phyloP scores from a whole-genome alignment of 1,140 invertebrate species.

The Dufourea novaeangliae region DNA sequence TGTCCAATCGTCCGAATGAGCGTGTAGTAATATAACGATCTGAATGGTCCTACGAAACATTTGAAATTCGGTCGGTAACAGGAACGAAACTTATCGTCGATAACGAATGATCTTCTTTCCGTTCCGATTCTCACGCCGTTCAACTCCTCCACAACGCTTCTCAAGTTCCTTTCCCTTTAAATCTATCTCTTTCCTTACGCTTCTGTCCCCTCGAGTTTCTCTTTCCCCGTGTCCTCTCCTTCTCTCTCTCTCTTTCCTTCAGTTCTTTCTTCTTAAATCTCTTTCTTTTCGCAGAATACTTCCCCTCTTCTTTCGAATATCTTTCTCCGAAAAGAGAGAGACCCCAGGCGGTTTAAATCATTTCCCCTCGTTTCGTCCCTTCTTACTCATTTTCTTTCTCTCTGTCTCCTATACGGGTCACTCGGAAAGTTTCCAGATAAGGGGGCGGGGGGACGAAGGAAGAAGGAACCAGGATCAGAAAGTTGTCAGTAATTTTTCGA shows the following conservation, averaged over 20 bases:
- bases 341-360: background rate
- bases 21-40: background rate
- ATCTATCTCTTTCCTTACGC: background rate
- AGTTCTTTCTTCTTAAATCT: background rate
- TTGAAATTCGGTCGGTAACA: conserved; percentile 3
- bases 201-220: too few relatives aligned
- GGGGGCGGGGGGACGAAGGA: too few relatives aligned
- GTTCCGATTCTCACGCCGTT: background rate
- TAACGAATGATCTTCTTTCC: background rate
- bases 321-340: background rate
- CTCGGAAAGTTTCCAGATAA: conserved; percentile 2
- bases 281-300: background rate
- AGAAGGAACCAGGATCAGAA: background rate
- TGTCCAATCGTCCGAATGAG: background rate
- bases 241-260: too few relatives aligned
- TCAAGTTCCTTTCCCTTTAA: too few relatives aligned
- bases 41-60: background rate
- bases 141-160: too few relatives aligned
- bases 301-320: background rate
- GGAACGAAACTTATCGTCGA: conserved; percentile 3
- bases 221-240: too few relatives aligned
- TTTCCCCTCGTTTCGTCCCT: background rate
- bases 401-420: background rate
- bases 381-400: background rate
- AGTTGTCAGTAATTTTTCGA: conserved; percentile 1